Conservation (phyloP, 2,888 invertebrate species). For the Strigamia maritima region DNA sequence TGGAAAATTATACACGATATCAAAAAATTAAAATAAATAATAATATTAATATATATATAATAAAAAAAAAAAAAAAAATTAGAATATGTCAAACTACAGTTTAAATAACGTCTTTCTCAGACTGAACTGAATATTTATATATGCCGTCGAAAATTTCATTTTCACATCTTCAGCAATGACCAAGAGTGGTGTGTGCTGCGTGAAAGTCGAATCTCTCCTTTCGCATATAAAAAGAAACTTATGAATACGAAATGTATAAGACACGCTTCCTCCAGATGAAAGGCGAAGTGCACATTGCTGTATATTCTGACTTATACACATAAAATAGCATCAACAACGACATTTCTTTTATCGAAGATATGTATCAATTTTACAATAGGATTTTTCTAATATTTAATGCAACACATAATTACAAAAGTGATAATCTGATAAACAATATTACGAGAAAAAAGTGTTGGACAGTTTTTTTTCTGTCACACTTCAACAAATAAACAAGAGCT, state of each 20-base stretch:
- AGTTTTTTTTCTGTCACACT: not conserved
- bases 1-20: not conserved
- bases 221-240: constrained; percentile 18
- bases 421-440: not conserved
- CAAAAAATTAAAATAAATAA: not conserved
- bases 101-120: not conserved
- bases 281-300: constrained; percentile 10
- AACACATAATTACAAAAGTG: not conserved
- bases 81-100: not conserved
- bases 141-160: not conserved
- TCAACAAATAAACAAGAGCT: constrained; percentile 1
- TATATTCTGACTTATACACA: not conserved
- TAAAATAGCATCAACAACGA: not conserved
- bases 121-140: constrained; percentile 22
- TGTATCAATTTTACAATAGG: not conserved
- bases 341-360: not conserved
- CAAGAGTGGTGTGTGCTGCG: not conserved
- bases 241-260: constrained; percentile 9
- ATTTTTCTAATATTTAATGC: constrained; percentile 4
- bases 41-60: too few relatives aligned
- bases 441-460: not conserved
- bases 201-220: constrained; percentile 1
- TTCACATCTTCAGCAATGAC: constrained; percentile 18
- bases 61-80: not conserved
- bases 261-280: not conserved